Evolutionary conservation across 2,888 invertebrate genomes (phyloP).

Genomic region (Enchytraeus crypticus): DNA sequence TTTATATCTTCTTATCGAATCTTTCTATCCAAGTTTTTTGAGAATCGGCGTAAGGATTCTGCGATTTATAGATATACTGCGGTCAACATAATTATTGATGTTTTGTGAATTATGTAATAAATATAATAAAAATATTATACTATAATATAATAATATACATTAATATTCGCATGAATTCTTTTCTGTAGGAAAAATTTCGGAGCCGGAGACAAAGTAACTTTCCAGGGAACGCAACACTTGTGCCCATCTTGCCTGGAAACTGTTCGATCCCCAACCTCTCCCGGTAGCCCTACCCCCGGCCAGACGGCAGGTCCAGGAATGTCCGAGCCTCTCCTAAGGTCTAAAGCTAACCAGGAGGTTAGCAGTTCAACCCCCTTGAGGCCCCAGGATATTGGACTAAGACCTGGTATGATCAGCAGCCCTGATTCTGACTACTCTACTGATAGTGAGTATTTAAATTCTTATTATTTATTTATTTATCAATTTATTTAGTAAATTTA

Average conservation of each 20-base stretch:
- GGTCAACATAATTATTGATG: too few relatives aligned
- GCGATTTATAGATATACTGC: too few relatives aligned
- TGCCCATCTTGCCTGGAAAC: conserved; percentile 18
- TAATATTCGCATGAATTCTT: too few relatives aligned
- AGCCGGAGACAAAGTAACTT: conserved; percentile 27
- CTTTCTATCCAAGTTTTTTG: too few relatives aligned
- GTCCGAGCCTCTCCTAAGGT: neutral
- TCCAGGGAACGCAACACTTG: conserved; percentile 22
- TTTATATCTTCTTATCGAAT: too few relatives aligned
- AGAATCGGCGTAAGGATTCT: too few relatives aligned
- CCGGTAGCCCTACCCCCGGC: neutral
- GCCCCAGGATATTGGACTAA: neutral
- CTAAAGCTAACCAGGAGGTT: neutral
- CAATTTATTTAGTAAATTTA: too few relatives aligned
- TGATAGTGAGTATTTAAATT: neutral
- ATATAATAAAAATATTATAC: too few relatives aligned
- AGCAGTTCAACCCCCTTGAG: neutral
- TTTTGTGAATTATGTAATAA: too few relatives aligned
- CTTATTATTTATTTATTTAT: too few relatives aligned
- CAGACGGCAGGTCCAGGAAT: neutral
- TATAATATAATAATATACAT: too few relatives aligned
- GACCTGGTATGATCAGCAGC: neutral
- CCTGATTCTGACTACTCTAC: conserved; percentile 11
- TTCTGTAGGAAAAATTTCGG: conserved; percentile 16
- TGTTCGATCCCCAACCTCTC: neutral